phyloP scores from a whole-genome alignment of 2,888 invertebrate genomes.

The Perithous albicinctus region DNA sequence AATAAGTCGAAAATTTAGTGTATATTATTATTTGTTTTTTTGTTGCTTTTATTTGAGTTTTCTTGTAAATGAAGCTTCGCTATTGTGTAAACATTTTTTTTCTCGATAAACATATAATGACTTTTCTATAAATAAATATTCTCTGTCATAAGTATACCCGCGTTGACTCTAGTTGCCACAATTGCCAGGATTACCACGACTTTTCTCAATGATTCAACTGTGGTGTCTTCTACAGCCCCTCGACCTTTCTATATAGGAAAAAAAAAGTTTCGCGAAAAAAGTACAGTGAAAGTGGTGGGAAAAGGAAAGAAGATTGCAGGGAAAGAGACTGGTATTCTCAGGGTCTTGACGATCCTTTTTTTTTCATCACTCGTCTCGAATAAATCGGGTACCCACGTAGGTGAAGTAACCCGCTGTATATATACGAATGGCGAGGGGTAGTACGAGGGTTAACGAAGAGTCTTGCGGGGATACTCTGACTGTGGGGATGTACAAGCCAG shows the following conservation, averaged over 20 bases:
- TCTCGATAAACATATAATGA: too few species aligned
- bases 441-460: conserved; percentile 60
- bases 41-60: too few species aligned
- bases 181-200: too few species aligned
- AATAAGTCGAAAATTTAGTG: too few species aligned
- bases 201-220: too few species aligned
- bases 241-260: too few species aligned
- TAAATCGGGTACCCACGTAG: conserved; percentile 44
- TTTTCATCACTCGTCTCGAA: conserved; percentile 43
- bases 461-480: conserved; percentile 34
- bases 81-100: too few species aligned
- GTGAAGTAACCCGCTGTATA: conserved; percentile 48
- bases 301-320: background rate
- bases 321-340: conserved; percentile 12
- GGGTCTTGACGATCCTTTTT: conserved; percentile 16
- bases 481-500: conserved; percentile 33
- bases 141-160: too few species aligned
- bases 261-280: background rate
- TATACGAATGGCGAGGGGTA: conserved; percentile 50
- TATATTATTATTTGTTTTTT: too few species aligned
- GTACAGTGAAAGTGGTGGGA: background rate
- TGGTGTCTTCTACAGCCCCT: too few species aligned
- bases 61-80: too few species aligned
- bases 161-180: too few species aligned
- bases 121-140: background rate